Base-by-base conservation (phyloP, 2,113 vertebrate species). In the Centropus unirufus region DNA sequence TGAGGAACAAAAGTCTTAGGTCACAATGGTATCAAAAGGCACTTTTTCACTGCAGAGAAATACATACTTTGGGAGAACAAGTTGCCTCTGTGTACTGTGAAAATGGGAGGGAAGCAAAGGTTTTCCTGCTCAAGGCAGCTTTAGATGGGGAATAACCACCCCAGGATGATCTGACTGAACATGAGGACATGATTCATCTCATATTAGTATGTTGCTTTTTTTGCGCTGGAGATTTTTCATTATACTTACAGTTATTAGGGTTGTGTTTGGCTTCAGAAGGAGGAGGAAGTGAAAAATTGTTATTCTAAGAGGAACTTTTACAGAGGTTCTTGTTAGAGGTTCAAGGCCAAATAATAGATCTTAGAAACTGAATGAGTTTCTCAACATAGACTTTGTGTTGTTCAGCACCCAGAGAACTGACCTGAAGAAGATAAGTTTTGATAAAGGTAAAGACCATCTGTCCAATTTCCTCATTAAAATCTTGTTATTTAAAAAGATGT, bases 321-420 rank as follows among this genome's bases (percentile, higher is more conserved):
- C 80, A 91, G 47, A 78, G 26, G 61, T 81, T 78, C 14, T 0
- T 94, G 68, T 70, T 83, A 83, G 42, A 92, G 83, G 86, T 87
- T 94, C 80, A 93, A 95, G 86, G 88, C 63, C 91, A 91, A 75
- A 44, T 26, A 81, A 89, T 44, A 84, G 69, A 86, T 92, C 81
- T 95, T 36, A 75, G 83, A 55, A 86, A 67, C 16, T 8, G 57
- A 67, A 68, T 88, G 68, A 87, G 39, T 94, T 90, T 81, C 64
- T 94, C 57, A 72, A 20, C 42, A 61, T 7, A 90, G 39, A 42
- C 86, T 94, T 80, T 91, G 55, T 67, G 68, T 67, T 85, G 52
- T 72, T 83, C 82, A 93, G 85, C 42, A 94, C 57, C 34, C 72
- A 75, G 79, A 68, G 83, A 91, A 94, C 77, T 63, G 67, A 75